Evolutionary conservation across 2,797 vertebrate species (phyloP).

Genomic region (Micromesistius poutassou): DNA sequence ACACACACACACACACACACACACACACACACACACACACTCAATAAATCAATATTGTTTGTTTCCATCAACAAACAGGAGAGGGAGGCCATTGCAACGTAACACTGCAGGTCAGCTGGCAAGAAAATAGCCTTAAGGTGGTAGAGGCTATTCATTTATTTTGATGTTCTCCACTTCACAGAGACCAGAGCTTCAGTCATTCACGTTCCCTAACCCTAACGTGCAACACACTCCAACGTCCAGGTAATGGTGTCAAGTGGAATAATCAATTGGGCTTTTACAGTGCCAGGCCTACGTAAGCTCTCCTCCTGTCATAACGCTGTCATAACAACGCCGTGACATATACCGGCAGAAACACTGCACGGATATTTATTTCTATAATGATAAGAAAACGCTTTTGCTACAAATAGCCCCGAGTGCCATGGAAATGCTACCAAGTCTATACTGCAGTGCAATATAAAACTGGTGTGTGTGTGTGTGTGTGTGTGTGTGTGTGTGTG

Average conservation of each 20-base stretch:
- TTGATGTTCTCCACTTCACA: background rate
- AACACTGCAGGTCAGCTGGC: constrained; percentile 52
- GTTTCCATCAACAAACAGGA: constrained; percentile 59
- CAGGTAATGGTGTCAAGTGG: constrained; percentile 37
- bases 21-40: constrained; percentile 19
- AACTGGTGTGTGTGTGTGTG: background rate
- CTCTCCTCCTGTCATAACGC: constrained; percentile 36
- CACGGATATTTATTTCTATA: background rate
- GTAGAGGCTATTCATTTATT: background rate
- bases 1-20: constrained; percentile 17
- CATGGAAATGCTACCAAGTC: background rate
- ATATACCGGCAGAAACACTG: background rate
- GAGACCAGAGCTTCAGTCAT: background rate
- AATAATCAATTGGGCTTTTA: constrained; percentile 44
- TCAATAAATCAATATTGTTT: constrained; percentile 65
- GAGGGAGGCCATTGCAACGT: constrained; percentile 55
- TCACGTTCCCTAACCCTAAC: background rate
- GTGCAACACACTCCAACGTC: background rate
- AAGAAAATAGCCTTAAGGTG: background rate
- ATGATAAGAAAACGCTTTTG: background rate
- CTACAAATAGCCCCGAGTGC: background rate
- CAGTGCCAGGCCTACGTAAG: constrained; percentile 54
- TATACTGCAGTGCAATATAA: constrained; percentile 3
- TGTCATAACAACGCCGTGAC: constrained; percentile 52
- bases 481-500: too few relatives aligned